A percentile compares a stretch with the other conserved stretches of the same genome.
Evolutionary conservation across 2,113 vertebrate genomes (phyloP).

Genomic region (Nothocercus julius): DNA sequence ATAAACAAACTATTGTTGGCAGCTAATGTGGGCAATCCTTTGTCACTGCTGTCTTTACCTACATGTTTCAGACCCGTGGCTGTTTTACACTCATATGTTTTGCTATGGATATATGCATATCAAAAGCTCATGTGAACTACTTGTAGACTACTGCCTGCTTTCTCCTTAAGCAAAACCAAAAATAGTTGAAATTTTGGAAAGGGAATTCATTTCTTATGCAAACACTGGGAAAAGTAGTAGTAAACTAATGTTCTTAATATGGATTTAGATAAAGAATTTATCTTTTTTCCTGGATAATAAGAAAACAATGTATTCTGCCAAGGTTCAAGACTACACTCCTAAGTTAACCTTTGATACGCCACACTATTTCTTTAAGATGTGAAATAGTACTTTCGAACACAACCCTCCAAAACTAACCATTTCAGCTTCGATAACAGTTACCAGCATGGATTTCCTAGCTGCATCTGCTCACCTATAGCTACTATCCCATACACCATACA

Average conservation of each 20-base stretch:
- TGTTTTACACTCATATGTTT: slow-evolving; percentile 11
- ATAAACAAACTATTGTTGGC: slow-evolving; percentile 43
- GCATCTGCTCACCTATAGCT: neutral
- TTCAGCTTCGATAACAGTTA: neutral
- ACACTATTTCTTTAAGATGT: neutral
- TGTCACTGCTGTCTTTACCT: slow-evolving; percentile 64
- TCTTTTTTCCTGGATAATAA: neutral
- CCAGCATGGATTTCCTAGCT: neutral
- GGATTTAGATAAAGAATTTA: neutral
- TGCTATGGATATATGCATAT: neutral
- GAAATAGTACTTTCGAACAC: neutral
- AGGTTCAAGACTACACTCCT: neutral
- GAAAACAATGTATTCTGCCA: neutral
- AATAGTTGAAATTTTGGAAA: neutral
- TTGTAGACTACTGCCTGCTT: slow-evolving; percentile 10
- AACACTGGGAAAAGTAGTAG: neutral
- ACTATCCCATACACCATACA: neutral
- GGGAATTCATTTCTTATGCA: neutral
- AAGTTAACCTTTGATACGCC: neutral
- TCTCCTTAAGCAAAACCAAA: neutral
- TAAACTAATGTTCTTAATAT: neutral
- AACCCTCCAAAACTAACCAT: neutral
- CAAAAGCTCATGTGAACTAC: neutral
- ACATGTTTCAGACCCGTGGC: slow-evolving; percentile 52
- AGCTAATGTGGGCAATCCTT: slow-evolving; percentile 46